phyloP scores from a whole-genome alignment of 2,888 invertebrate species.

The Zonitis immaculata region DNA sequence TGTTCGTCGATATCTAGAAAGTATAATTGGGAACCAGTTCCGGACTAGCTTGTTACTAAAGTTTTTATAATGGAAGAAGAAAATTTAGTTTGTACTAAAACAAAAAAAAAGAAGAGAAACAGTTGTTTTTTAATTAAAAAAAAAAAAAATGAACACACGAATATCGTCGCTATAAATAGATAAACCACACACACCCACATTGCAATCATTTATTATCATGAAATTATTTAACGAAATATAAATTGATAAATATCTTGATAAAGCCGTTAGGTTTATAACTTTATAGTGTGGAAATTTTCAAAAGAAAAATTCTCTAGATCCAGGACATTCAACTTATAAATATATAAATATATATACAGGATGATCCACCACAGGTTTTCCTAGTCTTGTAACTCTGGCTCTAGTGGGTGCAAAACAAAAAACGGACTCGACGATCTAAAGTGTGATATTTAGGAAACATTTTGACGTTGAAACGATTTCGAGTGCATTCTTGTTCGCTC shows the following conservation, averaged over 20 bases:
- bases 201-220: neutral
- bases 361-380: too few species aligned
- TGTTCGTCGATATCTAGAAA: too few species aligned
- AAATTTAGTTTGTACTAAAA: too few species aligned
- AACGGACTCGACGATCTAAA: too few species aligned
- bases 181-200: neutral
- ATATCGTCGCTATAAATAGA: neutral
- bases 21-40: too few species aligned
- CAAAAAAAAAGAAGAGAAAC: too few species aligned
- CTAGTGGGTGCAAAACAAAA: neutral
- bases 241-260: neutral
- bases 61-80: too few species aligned
- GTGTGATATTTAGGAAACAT: too few species aligned
- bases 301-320: neutral
- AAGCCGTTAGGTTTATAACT: neutral
- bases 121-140: neutral
- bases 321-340: neutral
- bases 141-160: neutral
- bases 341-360: neutral
- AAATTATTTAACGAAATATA: neutral
- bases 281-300: neutral
- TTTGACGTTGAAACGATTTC: too few species aligned
- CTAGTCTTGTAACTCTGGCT: too few species aligned
- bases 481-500: too few species aligned
- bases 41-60: too few species aligned